Evolutionary conservation across 2,113 vertebrate species (phyloP).

Genomic region (Campylomormyrus tamandua): DNA sequence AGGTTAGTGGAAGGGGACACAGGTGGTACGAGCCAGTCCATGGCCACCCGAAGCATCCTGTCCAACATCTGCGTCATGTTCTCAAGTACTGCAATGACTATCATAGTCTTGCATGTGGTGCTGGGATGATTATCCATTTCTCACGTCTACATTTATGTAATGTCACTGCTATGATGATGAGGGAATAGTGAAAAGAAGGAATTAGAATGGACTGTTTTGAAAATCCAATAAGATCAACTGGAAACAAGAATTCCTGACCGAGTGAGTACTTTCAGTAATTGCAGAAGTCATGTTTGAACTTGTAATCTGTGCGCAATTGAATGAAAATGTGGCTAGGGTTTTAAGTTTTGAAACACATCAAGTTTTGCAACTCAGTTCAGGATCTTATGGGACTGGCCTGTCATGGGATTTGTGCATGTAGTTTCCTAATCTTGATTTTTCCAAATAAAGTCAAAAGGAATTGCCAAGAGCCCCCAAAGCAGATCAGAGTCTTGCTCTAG

Average conservation of each 20-base stretch:
- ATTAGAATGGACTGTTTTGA: background rate
- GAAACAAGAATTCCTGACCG: background rate
- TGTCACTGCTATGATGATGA: background rate
- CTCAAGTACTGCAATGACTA: background rate
- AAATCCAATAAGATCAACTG: background rate
- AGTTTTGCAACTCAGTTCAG: background rate
- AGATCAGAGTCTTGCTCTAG: background rate
- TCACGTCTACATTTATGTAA: background rate
- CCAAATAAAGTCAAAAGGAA: background rate
- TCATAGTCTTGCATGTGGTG: background rate
- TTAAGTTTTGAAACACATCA: background rate
- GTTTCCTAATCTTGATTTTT: background rate
- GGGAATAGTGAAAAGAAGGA: background rate
- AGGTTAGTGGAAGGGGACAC: background rate
- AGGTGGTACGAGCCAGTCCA: background rate
- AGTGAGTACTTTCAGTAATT: background rate
- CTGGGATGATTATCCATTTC: background rate
- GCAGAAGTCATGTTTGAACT: background rate
- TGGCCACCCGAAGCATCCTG: background rate
- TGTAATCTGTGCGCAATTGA: background rate
- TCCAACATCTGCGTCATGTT: background rate
- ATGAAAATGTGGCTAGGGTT: background rate
- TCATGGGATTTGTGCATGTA: background rate
- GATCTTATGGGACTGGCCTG: background rate
- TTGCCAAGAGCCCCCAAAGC: background rate